Conservation (phyloP, 2,113 vertebrate species). For the Siniperca knerii region DNA sequence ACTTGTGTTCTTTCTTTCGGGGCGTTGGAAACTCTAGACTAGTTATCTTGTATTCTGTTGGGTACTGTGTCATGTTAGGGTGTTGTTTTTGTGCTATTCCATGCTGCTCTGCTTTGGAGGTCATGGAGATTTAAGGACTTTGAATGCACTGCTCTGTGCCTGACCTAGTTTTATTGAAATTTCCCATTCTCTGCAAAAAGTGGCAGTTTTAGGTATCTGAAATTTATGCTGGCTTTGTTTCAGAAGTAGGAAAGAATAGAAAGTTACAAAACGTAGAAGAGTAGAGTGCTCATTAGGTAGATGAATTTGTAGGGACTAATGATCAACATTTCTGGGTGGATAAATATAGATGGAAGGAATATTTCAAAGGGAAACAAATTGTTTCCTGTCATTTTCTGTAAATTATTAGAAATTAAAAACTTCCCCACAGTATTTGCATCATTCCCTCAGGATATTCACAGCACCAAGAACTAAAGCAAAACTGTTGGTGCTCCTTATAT, state of each 20-base stretch:
- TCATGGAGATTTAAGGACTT: conserved; percentile 60
- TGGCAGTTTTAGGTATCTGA: conserved; percentile 37
- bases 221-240: conserved; percentile 51
- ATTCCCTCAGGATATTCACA: conserved; percentile 13
- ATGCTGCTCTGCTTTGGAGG: conserved; percentile 48
- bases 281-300: conserved; percentile 16
- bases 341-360: conserved; percentile 37
- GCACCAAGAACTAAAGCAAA: conserved; percentile 10
- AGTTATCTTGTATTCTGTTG: conserved; percentile 24
- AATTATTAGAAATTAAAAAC: conserved; percentile 24
- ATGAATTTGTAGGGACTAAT: conserved; percentile 10
- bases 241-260: conserved; percentile 50
- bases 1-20: conserved; percentile 26
- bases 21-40: not conserved
- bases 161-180: conserved; percentile 69
- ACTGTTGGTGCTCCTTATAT: not conserved
- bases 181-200: conserved; percentile 46
- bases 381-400: conserved; percentile 25
- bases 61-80: conserved; percentile 21
- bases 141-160: conserved; percentile 46
- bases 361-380: conserved; percentile 38
- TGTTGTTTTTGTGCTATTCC: conserved; percentile 27
- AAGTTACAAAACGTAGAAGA: conserved; percentile 9
- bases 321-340: conserved; percentile 12
- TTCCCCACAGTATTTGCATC: conserved; percentile 6